Evolutionary conservation across 2,888 invertebrate species (phyloP).

Genomic region (Molanna angustata): DNA sequence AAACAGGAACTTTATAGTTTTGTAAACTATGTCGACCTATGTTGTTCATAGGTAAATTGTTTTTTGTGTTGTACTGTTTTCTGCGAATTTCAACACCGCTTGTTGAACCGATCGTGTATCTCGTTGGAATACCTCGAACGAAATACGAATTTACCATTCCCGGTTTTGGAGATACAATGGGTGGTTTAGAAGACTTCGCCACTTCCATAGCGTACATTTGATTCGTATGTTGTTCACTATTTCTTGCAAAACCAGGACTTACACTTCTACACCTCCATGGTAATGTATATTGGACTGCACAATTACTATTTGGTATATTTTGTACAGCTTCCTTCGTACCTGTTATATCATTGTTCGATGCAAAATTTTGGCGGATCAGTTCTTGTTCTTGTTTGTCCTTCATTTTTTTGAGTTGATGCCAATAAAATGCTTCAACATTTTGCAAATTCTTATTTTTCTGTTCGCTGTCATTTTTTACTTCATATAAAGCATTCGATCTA

Average conservation of each 20-base stretch:
- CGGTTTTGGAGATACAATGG: too few relatives aligned
- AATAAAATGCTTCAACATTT: conserved; percentile 64
- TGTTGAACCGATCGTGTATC: conserved; percentile 36
- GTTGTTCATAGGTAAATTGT: neutral
- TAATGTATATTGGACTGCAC: neutral
- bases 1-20: too few relatives aligned
- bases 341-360: neutral
- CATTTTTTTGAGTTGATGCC: conserved; percentile 64
- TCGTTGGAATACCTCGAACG: conserved; percentile 35
- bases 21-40: neutral
- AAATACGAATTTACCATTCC: conserved; percentile 36
- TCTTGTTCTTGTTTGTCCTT: conserved; percentile 62
- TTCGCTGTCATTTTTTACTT: neutral
- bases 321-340: too few relatives aligned
- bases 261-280: conserved; percentile 46
- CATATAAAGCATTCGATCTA: neutral
- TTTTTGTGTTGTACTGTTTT: neutral
- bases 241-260: conserved; percentile 43
- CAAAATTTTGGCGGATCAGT: conserved; percentile 40
- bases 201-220: conserved; percentile 6
- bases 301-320: neutral
- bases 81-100: conserved; percentile 19
- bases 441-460: conserved; percentile 57
- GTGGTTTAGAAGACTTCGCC: too few relatives aligned
- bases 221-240: neutral